Evolutionary conservation across 1,140 invertebrate species (phyloP).

Genomic region (Triops cancriformis): DNA sequence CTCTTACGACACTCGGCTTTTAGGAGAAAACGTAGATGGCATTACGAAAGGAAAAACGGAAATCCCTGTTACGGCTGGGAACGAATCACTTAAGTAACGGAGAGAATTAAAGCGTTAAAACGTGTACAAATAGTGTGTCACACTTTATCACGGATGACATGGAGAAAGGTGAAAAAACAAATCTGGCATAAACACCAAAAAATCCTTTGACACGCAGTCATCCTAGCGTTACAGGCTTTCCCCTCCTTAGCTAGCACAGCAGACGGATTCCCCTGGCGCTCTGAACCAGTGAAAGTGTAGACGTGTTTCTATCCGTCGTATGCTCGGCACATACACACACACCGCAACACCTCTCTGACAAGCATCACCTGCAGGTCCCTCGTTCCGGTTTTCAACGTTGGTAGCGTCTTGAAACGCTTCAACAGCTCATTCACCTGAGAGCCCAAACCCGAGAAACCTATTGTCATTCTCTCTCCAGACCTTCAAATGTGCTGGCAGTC

Average conservation of each 20-base stretch:
- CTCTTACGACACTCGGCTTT: too few relatives aligned
- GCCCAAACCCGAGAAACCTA: not conserved
- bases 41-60: not conserved
- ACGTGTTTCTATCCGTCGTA: not conserved
- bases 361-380: not conserved
- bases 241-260: not conserved
- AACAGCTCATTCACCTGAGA: not conserved
- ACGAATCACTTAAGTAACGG: not conserved
- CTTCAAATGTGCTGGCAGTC: slow-evolving; percentile 9
- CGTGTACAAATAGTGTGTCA: not conserved
- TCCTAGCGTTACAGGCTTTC: not conserved
- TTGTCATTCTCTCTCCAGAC: not conserved
- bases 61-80: not conserved
- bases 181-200: not conserved
- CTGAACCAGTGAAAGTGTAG: not conserved
- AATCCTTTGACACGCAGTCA: not conserved
- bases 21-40: not conserved
- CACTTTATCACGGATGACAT: not conserved
- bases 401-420: not conserved
- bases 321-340: not conserved
- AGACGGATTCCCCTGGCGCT: not conserved
- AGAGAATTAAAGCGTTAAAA: not conserved
- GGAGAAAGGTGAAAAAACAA: not conserved
- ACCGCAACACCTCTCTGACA: not conserved
- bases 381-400: not conserved